These are phyloP conservation scores for Myzus persicae DNA, from an alignment of 1,140 invertebrate species.

Conservation along the genomic window DNA sequence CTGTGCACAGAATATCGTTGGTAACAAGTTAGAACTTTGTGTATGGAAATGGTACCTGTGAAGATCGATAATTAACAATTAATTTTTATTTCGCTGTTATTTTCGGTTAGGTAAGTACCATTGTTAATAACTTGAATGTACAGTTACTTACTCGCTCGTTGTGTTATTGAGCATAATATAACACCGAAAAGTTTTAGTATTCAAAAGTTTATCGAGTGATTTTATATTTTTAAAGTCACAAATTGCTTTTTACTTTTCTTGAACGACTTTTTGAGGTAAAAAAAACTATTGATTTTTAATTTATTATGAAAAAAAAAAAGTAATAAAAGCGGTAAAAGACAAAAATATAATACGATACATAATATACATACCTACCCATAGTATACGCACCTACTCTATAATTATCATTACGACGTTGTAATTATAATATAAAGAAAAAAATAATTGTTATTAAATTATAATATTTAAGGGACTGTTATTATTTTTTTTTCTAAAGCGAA, in stretches of 20 bases:
- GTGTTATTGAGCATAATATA: not conserved
- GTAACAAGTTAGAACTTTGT: not conserved
- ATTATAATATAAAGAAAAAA: not conserved
- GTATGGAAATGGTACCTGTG: no score
- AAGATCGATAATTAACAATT: not conserved
- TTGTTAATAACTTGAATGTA: not conserved
- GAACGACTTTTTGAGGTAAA: not conserved
- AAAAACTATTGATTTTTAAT: conserved; percentile 17
- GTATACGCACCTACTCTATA: not conserved
- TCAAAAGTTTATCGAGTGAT: not conserved
- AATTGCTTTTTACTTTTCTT: not conserved
- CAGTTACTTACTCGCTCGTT: not conserved
- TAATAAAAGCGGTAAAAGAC: not conserved
- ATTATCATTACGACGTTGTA: not conserved
- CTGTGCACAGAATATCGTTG: not conserved
- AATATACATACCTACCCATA: not conserved
- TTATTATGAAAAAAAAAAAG: not conserved
- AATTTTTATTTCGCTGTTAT: not conserved
- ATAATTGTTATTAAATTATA: conserved; percentile 11
- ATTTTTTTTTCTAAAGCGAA: no score
- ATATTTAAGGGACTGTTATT: not conserved
- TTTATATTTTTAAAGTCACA: not conserved
- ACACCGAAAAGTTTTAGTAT: not conserved
- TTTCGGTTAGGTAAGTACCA: not conserved
- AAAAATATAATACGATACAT: not conserved